Evolutionary conservation across 1,140 invertebrate species (phyloP), one percentile per base, ranked within the genome.

Genomic region (Laupala kohalensis): DNA sequence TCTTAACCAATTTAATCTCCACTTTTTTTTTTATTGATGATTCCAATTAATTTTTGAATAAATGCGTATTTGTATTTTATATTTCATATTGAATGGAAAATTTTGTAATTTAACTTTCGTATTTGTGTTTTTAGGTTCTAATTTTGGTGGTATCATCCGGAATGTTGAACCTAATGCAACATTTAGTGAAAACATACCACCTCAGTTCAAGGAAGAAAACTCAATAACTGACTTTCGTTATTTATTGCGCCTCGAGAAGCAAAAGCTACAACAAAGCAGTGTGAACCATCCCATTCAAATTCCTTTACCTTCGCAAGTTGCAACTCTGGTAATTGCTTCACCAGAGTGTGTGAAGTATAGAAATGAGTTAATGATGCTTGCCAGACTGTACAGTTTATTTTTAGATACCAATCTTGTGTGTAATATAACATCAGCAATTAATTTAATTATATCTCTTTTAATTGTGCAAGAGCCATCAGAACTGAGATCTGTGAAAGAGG

Each of bases 341-440:
- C 71, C 80, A 69, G 26, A 76, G 26, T 71, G 76, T 25, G 82
- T 86, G 5, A 81, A 82, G 1, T 77, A 82, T 74, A 72, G 74
- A 29, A 67, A 79, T 6, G 73, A 78, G 66, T 75, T 86, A 23
- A 77, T 85, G 75, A 77, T 79, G 27, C 74, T 86, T 13, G 77
- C 79, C 24, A 37, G 77, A 62, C 70, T 86, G 30, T 87, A 88
- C 74, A 79, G 76, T 73, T 74, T 74, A 71, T 77, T 84, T 53
- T 76, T 83, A 53, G 77, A 80, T 67, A 72, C 78, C 66, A 82
- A 84, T 76, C 78, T 86, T 30, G 81, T 86, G 27, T 76, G 84
- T 19, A 88, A 86, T 79, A 76, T 85, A 19, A 82, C 83, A 74
- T 82, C 83, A 70, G 86, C 88, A 78, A 77, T 88, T 28, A 85